Base-by-base conservation (phyloP, 2,113 vertebrate genomes). In the Chrysemys picta region DNA sequence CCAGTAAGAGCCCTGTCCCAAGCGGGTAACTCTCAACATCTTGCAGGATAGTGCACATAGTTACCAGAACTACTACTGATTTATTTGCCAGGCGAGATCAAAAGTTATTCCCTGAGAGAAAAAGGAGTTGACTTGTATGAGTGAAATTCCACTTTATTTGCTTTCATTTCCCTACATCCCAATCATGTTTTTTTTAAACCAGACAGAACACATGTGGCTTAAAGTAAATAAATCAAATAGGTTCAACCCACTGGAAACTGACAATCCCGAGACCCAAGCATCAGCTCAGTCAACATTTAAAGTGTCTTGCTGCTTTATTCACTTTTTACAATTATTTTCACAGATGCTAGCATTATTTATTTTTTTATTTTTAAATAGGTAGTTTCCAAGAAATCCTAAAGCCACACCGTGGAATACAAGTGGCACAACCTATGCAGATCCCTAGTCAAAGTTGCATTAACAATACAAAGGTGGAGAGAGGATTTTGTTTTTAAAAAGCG, bases 1-100 rank as follows among this genome's bases (percentile, higher is more conserved):
- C 35, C 93, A 94, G 69, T 27, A 62, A 25, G 16, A 16, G 79
- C 78, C 92, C 95, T 82, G 22, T 86, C 65, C 19, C 9, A 38
- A n/a, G 4, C 0, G n/a, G 53, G 72, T 45, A 84, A 82, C n/a
- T 90, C 45, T 49, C 16, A 0, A 52, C 14, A 95, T 84, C 93
- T 92, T 92, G 57, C 85, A 97, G 80, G 47, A 88, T 10, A n/a
- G 80, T 93, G 89, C 87, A 49, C 91, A 87, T 92, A 87, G 89
- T 95, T 95, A 94, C 92, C 6, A 0, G 93, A 75, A 95, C 53
- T 88, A 88, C 94, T 81, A 90, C 35, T 89, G 81, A 69, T 38
- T 69, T 7, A 78, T 78, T 78, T 78, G 75, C 42, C 22, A 78
- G 24, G 54, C 13, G 72, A 89, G 78, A 8, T 35, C 50, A 89